Evolutionary conservation across 2,888 invertebrate genomes (phyloP).

Genomic region (Drosophila vallismaia): DNA sequence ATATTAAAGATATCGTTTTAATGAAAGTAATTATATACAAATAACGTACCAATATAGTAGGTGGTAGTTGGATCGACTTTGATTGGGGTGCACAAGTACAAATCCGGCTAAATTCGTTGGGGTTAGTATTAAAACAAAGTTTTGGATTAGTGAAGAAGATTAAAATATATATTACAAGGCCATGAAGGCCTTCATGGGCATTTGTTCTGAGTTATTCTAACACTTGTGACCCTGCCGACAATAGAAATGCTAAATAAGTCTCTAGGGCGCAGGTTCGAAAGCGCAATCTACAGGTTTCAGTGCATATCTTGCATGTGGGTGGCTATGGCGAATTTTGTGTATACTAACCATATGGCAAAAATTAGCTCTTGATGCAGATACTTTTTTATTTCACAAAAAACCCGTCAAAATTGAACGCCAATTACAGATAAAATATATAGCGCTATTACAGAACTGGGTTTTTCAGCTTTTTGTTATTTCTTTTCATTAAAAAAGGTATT

Average conservation of each 20-base stretch:
- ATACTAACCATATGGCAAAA: slow-evolving; percentile 35
- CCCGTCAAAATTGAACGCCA: not conserved
- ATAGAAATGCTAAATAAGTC: slow-evolving; percentile 9
- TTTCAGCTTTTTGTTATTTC: not conserved
- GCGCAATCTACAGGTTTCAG: slow-evolving; percentile 44
- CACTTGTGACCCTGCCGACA: slow-evolving; percentile 20
- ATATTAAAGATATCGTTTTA: not conserved
- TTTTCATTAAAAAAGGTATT: not conserved
- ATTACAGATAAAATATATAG: not conserved
- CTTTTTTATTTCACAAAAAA: not conserved
- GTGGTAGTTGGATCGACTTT: slow-evolving; percentile 90
- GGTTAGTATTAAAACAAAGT: slow-evolving; percentile 23
- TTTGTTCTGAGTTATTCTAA: not conserved
- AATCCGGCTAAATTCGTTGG: slow-evolving; percentile 88
- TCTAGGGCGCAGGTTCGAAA: slow-evolving; percentile 33
- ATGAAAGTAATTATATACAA: not conserved
- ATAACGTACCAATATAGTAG: slow-evolving; percentile 91
- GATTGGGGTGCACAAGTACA: slow-evolving; percentile 95
- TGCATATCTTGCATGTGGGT: slow-evolving; percentile 17
- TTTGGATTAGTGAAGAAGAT: slow-evolving; percentile 21
- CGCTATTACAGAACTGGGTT: not conserved
- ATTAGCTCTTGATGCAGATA: not conserved
- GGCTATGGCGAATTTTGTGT: slow-evolving; percentile 23
- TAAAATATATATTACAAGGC: not conserved
- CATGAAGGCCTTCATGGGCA: not conserved